Evolutionary conservation across 1,140 invertebrate species (phyloP), one percentile per base, ranked within the genome.

Genomic region (Bombus superbus): DNA sequence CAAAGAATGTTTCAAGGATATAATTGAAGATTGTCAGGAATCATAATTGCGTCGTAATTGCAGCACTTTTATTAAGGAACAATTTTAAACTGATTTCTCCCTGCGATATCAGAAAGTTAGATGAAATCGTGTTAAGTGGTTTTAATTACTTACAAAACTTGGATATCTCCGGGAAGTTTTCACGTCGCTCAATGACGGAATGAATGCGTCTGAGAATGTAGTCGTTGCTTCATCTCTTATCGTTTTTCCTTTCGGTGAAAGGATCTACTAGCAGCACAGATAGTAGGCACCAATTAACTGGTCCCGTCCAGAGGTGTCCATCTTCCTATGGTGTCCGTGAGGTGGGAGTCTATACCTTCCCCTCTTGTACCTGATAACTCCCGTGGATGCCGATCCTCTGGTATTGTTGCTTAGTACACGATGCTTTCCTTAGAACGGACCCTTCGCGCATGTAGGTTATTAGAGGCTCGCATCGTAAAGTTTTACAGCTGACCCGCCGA

Each of bases 71-170:
- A 57, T 64, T 47, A 32, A 62, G 57, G 68, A 89, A 83, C 81
- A 85, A 86, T 89, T 89, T 89, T 86, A 83, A 89, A 81, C 66
- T 80, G 84, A 89, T 87, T 82, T 84, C 73, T 89, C 53, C 25
- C 64, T 62, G 53, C 40, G 89, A 88, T 91, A 89, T 88, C 81
- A 84, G 83, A 83, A 91, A 91, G 89, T 90, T 90, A 72, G 83
- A 53, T 73, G 71, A 89, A 88, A 90, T 86, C 72, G 78, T 87
- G 86, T 91, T 91, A 91, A 90, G 86, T 88, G 83, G 74, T 91
- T 91, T 91, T 91, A 91, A 91, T 89, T 91, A 91, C 81, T 89
- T 87, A 89, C 74, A 82, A 88, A 91, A 91, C 84, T 91, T 91
- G 75, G 75, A 86, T 86, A 91, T 81, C 69, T 40, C 35, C 40